These are phyloP conservation scores for Neodontobutis hainanensis DNA, from an alignment of 2,113 vertebrate genomes.

Conservation along the genomic window DNA sequence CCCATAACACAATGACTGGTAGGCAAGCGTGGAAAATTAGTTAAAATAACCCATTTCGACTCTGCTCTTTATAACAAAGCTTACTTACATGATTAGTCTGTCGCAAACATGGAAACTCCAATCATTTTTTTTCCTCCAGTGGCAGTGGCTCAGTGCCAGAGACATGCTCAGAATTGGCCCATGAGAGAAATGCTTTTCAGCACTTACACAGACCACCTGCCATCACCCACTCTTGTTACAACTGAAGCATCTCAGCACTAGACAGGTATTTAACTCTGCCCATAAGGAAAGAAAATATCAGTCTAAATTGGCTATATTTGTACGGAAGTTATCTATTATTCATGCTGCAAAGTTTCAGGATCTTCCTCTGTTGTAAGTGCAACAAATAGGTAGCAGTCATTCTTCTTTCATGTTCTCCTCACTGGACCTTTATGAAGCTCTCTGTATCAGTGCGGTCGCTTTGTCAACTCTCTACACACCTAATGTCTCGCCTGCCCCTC, in stretches of 20 bases:
- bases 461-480: slow-evolving; percentile 50
- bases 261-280: slow-evolving; percentile 38
- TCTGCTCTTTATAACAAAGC: slow-evolving; percentile 58
- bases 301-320: slow-evolving; percentile 53
- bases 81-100: slow-evolving; percentile 60
- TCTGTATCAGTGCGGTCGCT: slow-evolving; percentile 42
- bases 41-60: slow-evolving; percentile 68
- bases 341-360: slow-evolving; percentile 50
- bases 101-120: slow-evolving; percentile 62
- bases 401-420: slow-evolving; percentile 63
- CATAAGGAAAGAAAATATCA: slow-evolving; percentile 28
- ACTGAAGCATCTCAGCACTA: not conserved
- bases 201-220: slow-evolving; percentile 46
- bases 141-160: slow-evolving; percentile 59
- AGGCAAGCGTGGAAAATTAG: slow-evolving; percentile 61
- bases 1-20: slow-evolving; percentile 30
- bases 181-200: slow-evolving; percentile 32
- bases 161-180: slow-evolving; percentile 40
- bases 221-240: slow-evolving; percentile 22
- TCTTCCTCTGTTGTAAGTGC: slow-evolving; percentile 35
- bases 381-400: slow-evolving; percentile 49
- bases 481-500: slow-evolving; percentile 51
- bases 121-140: slow-evolving; percentile 51
- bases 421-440: slow-evolving; percentile 42
- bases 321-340: slow-evolving; percentile 63